A percentile compares a stretch with the other conserved stretches of the same genome.
phyloP scores from a whole-genome alignment of 1,140 invertebrate species.

The Agraylea sexmaculata region DNA sequence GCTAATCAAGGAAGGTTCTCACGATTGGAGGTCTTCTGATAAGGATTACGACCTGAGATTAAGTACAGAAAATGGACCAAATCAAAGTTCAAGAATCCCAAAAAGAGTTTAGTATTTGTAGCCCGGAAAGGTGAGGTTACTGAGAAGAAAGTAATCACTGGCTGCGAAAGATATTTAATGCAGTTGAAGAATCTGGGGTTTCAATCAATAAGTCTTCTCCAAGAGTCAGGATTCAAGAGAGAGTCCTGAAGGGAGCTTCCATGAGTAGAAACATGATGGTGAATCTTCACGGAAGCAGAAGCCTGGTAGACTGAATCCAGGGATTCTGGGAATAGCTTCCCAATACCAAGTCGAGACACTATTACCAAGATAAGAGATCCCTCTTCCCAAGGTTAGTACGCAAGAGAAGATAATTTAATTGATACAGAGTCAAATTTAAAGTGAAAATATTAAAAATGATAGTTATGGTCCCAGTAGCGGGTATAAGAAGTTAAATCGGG shows the following conservation, averaged over 20 bases:
- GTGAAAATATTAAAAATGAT: constrained; percentile 13
- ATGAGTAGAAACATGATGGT: constrained; percentile 16
- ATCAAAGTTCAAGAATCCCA: constrained; percentile 38
- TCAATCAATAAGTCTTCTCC: constrained; percentile 31
- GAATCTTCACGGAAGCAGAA: constrained; percentile 28
- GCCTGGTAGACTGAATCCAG: constrained; percentile 41
- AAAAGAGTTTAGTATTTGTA: constrained; percentile 26
- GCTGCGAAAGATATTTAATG: constrained; percentile 30
- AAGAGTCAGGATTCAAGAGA: constrained; percentile 35
- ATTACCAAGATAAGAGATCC: too few species aligned
- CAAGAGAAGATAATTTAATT: constrained; percentile 28
- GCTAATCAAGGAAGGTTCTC: constrained; percentile 14
- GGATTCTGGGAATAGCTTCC: constrained; percentile 36
- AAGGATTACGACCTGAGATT: constrained; percentile 27
- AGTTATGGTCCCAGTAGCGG: constrained; percentile 10
- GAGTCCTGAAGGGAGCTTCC: too few species aligned
- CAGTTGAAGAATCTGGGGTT: constrained; percentile 30
- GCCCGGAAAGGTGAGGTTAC: too few species aligned
- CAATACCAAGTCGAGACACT: constrained; percentile 35
- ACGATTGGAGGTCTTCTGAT: constrained; percentile 19
- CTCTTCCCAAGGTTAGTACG: constrained; percentile 34
- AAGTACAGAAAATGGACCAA: constrained; percentile 35
- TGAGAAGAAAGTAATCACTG: constrained; percentile 32
- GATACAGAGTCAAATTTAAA: constrained; percentile 16
- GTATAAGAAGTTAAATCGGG: constrained; percentile 16